phyloP scores from a whole-genome alignment of 2,797 vertebrate species.

The Peromyscus melanophrys region DNA sequence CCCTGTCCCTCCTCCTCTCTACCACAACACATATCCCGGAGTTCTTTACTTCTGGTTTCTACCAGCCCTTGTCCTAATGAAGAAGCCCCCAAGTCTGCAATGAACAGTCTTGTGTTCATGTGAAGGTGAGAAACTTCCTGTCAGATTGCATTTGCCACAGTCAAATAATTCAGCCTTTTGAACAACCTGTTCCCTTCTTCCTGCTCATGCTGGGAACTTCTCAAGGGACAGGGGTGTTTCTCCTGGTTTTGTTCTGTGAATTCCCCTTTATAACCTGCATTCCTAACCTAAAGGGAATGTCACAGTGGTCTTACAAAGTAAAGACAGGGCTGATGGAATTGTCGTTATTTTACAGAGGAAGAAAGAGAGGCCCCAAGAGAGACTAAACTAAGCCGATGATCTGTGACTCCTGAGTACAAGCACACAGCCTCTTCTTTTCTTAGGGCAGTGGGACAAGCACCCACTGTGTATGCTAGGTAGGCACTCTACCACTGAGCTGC shows the following conservation, averaged over 20 bases:
- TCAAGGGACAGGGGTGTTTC: neutral
- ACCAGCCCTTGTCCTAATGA: conserved; percentile 1
- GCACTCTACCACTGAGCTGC: neutral
- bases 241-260: conserved; percentile 56
- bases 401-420: neutral
- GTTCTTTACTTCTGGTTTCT: conserved; percentile 7
- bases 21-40: neutral
- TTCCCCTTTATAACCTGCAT: neutral
- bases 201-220: neutral
- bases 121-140: neutral
- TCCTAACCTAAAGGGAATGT: neutral
- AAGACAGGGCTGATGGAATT: neutral
- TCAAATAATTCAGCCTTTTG: neutral
- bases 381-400: neutral
- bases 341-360: neutral
- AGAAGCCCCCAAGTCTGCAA: neutral
- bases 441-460: neutral
- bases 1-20: neutral
- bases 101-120: neutral
- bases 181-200: neutral
- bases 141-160: neutral
- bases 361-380: neutral
- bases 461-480: neutral
- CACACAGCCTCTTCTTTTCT: neutral
- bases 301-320: neutral